These are phyloP conservation scores for Centropyge bicolor DNA, from an alignment of 2,797 vertebrate species.

Conservation along the genomic window DNA sequence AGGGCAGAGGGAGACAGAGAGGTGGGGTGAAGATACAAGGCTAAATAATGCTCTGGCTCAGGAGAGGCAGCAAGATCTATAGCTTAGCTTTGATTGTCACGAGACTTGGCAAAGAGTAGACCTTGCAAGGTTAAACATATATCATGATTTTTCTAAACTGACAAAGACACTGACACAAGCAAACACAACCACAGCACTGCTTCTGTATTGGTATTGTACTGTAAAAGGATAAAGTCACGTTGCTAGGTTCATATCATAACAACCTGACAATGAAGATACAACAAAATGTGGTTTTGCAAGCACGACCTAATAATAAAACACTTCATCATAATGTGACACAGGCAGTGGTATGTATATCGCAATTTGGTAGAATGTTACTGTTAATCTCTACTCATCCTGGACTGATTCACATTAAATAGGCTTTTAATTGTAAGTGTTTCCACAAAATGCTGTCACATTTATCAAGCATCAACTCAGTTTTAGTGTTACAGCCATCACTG, in stretches of 20 bases:
- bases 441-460: too few relatives aligned
- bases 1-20: conserved; percentile 9
- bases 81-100: conserved; percentile 6
- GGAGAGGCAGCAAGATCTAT: background rate
- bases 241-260: background rate
- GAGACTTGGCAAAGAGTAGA: background rate
- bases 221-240: background rate
- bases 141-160: background rate
- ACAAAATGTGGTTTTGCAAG: too few relatives aligned
- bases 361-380: background rate
- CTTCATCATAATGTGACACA: background rate
- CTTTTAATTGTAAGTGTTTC: background rate
- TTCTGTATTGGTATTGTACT: background rate
- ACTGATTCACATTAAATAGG: background rate
- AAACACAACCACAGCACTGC: background rate
- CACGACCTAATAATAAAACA: background rate
- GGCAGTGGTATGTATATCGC: background rate
- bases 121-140: background rate
- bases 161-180: background rate
- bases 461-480: background rate
- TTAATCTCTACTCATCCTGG: too few relatives aligned
- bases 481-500: background rate
- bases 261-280: background rate
- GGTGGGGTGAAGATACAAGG: background rate
- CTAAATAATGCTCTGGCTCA: background rate